Evolutionary conservation across 2,797 vertebrate genomes (phyloP).

Genomic region (Danio choprae): DNA sequence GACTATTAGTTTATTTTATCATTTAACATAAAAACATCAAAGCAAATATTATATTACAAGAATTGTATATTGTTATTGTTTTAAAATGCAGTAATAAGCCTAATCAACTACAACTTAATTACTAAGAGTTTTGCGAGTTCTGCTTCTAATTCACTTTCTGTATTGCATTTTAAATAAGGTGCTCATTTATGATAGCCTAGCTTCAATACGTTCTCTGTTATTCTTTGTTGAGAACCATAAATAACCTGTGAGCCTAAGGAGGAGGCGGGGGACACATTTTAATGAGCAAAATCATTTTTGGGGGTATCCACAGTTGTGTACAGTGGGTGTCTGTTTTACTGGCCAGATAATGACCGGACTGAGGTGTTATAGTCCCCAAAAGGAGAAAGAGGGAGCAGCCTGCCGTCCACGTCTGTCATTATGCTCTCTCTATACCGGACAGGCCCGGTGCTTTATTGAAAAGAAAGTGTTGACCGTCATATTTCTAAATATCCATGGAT

Average conservation of each 20-base stretch:
- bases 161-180: background rate
- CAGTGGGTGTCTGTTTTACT: constrained; percentile 75
- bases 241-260: constrained; percentile 16
- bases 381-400: constrained; percentile 65
- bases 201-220: background rate
- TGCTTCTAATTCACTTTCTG: background rate
- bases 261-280: constrained; percentile 43
- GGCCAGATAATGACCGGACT: constrained; percentile 81
- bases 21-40: no score
- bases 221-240: constrained; percentile 11
- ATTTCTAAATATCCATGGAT: constrained; percentile 43
- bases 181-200: background rate
- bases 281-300: constrained; percentile 57
- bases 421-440: constrained; percentile 46
- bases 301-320: constrained; percentile 63
- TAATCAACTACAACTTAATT: no score
- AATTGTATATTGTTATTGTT: no score
- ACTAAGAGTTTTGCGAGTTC: background rate
- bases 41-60: no score
- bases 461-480: constrained; percentile 43
- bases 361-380: constrained; percentile 79
- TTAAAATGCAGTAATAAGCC: no score
- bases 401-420: constrained; percentile 49
- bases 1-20: no score
- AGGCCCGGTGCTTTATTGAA: constrained; percentile 47